Base-by-base conservation (phyloP, 2,113 vertebrate genomes). In the Circaetus gallicus region DNA sequence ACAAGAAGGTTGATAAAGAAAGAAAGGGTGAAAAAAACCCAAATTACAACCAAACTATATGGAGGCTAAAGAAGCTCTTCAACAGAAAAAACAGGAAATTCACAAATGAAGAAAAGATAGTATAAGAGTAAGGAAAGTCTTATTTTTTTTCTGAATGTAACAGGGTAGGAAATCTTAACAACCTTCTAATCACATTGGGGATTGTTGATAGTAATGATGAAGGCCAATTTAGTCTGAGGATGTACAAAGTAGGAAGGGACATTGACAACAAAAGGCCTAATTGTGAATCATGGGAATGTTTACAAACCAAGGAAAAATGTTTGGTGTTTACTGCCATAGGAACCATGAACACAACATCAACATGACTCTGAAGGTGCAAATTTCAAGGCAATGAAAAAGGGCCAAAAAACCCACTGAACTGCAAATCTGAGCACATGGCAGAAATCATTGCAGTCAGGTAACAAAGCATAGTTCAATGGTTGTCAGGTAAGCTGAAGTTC, bases 1-100 rank as follows among this genome's bases (percentile, higher is more conserved):
- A 38, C 5, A 59, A 24, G 28, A 83, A 58, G 9, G 10, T 1
- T 61, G 17, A 63, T 12, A 55, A 42, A 40, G 16, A 65, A 78
- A 79, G 18, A 59, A 70, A 36, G 16, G 4, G 3, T 24, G 16
- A 58, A 45, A 69, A 69, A 28, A 7, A 0, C 2, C 6, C 21
- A 76, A 65, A 19, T 36, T 5, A 24, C 32, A 73, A 28, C 5
- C 12, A 63, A 63, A 71, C 11, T 71, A 5, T 10, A 40, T 29
- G 28, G 25, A 70, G 2, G 8, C 13, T 81, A 43, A 59, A 74
- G 7, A 28, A 78, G 3, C 0, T 81, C 58, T 73, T 77, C 6
- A 9, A 59, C 3, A 71, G 22, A 6, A 89, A 89, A 11, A 58
- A 1, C 1, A 50, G 9, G 10, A 89, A 56, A 74, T 31, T 62